Evolutionary conservation across 1,140 invertebrate genomes (phyloP), one percentile per base, ranked within the genome.

Genomic region (Capitella teleta): DNA sequence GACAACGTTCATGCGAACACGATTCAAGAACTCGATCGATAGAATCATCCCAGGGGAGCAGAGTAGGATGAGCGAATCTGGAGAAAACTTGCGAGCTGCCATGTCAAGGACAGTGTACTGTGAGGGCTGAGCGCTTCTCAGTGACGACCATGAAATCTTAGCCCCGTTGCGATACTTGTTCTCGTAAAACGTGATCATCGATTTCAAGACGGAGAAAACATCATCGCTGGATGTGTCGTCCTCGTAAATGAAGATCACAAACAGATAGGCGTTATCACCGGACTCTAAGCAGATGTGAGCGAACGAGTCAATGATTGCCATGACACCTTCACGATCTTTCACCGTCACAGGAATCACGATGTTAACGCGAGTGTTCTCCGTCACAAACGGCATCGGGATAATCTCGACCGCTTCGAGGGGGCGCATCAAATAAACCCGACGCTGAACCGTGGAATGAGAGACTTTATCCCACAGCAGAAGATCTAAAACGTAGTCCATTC

Each of bases 401-500:
- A 92, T 79, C 71, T 93, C 86, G 3, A 87, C 81, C 61, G 83
- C 80, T 21, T 85, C 84, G 38, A 94, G 67, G 1, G 86, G 83
- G 57, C 91, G 84, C 5, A 72, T 55, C 1, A 73, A 49, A 26
- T 69, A 59, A 14, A 70, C 61, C 12, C 68, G 50, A 42, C 53
- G 51, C 18, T 43, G 32, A n/a, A 51, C 30, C 10, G n/a, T n/a
- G n/a, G n/a, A n/a, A n/a, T n/a, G n/a, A n/a, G n/a, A n/a, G n/a
- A n/a, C n/a, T n/a, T n/a, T n/a, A n/a, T n/a, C n/a, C 32, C 75
- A 66, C 36, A 68, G 48, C 59, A 81, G 72, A 12, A 92, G 61
- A 72, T 93, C 86, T 19, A 95, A 62, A 42, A 83, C 80, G 68
- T 93, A 95, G 66, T 88, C 85, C 77, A 92, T 82, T 37, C 89